Base-by-base conservation (phyloP, 2,797 vertebrate genomes). In the Cossypha niveicapilla region DNA sequence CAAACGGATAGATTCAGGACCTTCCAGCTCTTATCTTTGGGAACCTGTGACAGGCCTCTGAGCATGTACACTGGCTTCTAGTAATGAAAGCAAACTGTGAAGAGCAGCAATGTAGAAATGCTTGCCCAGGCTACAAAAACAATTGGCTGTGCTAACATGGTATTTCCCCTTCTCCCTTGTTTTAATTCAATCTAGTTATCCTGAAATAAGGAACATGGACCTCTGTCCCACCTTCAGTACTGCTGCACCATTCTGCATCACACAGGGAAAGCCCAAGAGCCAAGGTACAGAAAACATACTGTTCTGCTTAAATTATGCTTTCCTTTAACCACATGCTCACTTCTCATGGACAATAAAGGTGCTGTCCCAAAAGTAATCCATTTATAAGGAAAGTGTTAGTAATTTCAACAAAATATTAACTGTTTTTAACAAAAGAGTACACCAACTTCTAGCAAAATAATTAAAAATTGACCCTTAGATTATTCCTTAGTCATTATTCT, bases 171-270 rank as follows among this genome's bases (percentile, higher is more conserved):
- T 72, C 28, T 50, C 17, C 39, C 30, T 47, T 51, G 10, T 71
- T 84, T 81, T 78, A 39, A 22, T 45, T 87, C 32, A 34, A 18
- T 50, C 19, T 56, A 21, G 18, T 77, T 56, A 67, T 54, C 28
- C 37, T n/a, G 12, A 11, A 2, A 42, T n/a, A 66, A 80, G 0
- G 3, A 72, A 50, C 42, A 54, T 3, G 11, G 28, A 84, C 5
- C 7, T 74, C 44, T 79, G 22, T 15, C 35, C 13, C 34, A 63
- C 21, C 18, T 53, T 39, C 18, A 53, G 37, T n/a, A 39, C 28
- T 4, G 0, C 14, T 0, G 0, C 53, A 66, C 0, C 2, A 8
- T 25, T 51, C 37, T 27, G 7, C 15, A n/a, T 24, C 5, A 58
- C n/a, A 53, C 8, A 45, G 21, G 39, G 11, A 34, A 62, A 93